Conservation (phyloP, 1,140 invertebrate genomes). For the Zaprionus nigranus region DNA sequence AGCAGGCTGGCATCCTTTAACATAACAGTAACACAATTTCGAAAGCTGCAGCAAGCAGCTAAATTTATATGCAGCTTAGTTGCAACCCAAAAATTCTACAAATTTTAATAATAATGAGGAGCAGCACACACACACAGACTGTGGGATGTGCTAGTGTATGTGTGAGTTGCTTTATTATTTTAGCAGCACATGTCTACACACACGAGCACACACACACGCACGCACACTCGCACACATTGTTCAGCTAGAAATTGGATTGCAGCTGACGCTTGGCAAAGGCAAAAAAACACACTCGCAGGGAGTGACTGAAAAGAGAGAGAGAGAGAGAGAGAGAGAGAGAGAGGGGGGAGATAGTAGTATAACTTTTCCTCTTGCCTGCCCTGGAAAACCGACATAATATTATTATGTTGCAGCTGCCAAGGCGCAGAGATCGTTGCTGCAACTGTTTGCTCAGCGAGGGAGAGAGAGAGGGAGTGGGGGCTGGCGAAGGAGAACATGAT, state of each 20-base stretch:
- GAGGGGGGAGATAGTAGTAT: neutral
- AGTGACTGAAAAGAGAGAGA: neutral
- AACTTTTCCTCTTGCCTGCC: constrained; percentile 15
- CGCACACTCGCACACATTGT: constrained; percentile 57
- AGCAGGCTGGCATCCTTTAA: constrained; percentile 61
- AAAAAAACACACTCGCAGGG: constrained; percentile 22
- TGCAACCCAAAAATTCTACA: constrained; percentile 81
- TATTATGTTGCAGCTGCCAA: constrained; percentile 81
- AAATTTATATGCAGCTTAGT: constrained; percentile 82
- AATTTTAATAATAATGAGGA: constrained; percentile 82
- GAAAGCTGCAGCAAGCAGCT: constrained; percentile 59
- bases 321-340: neutral
- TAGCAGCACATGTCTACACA: constrained; percentile 59
- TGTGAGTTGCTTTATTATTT: constrained; percentile 78
- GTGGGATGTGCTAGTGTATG: neutral
- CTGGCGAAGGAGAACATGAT: constrained; percentile 34
- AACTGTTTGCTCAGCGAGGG: constrained; percentile 61
- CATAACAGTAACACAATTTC: constrained; percentile 60
- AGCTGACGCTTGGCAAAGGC: constrained; percentile 58
- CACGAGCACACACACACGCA: constrained; percentile 27
- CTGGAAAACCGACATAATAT: constrained; percentile 62
- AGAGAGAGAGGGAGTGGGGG: neutral
- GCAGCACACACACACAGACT: constrained; percentile 28
- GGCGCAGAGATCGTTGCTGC: constrained; percentile 71
- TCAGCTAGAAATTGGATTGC: constrained; percentile 76